Percentiles rank a stretch among this genome's conserved stretches.
Conservation (phyloP, 2,797 vertebrate genomes). For the Hipposideros larvatus region DNA sequence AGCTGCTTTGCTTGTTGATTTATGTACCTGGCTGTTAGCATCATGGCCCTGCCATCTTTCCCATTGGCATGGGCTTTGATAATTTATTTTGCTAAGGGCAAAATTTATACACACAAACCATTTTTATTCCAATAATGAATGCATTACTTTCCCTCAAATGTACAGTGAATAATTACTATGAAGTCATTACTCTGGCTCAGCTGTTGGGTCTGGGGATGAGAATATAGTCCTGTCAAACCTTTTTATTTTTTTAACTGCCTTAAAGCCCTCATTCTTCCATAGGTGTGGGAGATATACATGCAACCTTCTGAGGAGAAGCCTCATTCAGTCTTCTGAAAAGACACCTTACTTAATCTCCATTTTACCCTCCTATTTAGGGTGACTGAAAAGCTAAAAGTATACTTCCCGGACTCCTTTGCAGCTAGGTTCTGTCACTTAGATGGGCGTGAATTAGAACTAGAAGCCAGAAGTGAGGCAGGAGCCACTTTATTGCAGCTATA, state of each 20-base stretch:
- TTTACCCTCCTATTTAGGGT: neutral
- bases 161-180: constrained; percentile 69
- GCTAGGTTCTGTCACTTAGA: neutral
- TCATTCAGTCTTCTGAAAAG: no score
- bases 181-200: constrained; percentile 67
- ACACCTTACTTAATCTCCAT: neutral
- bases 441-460: neutral
- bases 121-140: constrained; percentile 77
- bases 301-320: neutral
- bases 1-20: constrained; percentile 25
- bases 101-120: constrained; percentile 64
- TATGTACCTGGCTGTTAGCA: constrained; percentile 31
- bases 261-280: neutral
- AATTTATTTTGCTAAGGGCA: constrained; percentile 76
- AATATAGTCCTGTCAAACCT: constrained; percentile 44
- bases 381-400: neutral
- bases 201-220: neutral
- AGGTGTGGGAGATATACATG: neutral
- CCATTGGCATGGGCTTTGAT: constrained; percentile 60
- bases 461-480: neutral
- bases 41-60: constrained; percentile 55
- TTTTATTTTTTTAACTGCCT: neutral
- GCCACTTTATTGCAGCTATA: neutral
- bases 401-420: constrained; percentile 56
- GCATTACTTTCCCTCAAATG: constrained; percentile 71